Evolutionary conservation across 2,797 vertebrate genomes (phyloP).

Genomic region (Avahi laniger): DNA sequence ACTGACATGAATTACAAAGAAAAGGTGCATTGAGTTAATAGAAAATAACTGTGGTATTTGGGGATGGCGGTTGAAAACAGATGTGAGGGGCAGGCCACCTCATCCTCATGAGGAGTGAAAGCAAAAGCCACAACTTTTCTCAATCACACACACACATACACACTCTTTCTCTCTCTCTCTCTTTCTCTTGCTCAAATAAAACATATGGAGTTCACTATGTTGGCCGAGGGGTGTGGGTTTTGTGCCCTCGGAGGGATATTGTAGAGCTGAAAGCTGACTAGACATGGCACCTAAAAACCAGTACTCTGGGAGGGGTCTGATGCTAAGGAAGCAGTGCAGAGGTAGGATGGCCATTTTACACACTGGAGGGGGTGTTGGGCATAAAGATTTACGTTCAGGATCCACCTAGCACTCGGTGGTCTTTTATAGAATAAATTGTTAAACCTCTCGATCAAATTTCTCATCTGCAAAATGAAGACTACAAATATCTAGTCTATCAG

Average conservation of each 20-base stretch:
- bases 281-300: neutral
- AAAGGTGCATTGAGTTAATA: slow-evolving; percentile 54
- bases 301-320: neutral
- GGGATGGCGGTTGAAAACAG: slow-evolving; percentile 15
- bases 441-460: neutral
- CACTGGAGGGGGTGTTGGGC: neutral
- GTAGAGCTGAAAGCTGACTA: neutral
- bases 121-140: neutral
- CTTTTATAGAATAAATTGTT: neutral
- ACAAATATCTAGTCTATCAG: neutral
- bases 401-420: neutral
- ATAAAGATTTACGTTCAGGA: neutral
- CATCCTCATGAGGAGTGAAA: neutral
- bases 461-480: neutral
- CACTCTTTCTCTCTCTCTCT: neutral
- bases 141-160: neutral
- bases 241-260: neutral
- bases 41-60: slow-evolving; percentile 4
- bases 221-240: neutral
- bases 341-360: neutral
- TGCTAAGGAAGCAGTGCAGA: neutral
- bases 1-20: slow-evolving; percentile 68
- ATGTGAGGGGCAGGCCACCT: neutral
- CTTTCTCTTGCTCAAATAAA: neutral
- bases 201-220: neutral